Evolutionary conservation across 2,797 vertebrate species (phyloP).

Genomic region (Rousettus madagascariensis): DNA sequence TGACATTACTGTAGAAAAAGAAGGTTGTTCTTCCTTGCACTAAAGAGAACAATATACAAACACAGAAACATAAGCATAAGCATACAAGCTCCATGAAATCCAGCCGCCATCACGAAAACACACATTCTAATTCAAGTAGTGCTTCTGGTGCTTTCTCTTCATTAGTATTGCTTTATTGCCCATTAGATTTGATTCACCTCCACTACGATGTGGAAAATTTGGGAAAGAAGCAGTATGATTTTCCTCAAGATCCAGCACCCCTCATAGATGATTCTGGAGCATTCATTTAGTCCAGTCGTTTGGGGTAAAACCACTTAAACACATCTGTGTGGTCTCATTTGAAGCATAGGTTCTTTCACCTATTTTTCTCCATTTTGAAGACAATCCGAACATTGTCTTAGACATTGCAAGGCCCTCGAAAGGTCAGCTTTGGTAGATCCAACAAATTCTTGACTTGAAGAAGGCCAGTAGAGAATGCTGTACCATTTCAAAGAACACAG

Average conservation of each 20-base stretch:
- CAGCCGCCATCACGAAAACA: neutral
- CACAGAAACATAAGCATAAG: neutral
- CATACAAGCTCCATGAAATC: neutral
- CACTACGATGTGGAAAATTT: neutral
- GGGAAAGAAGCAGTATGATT: neutral
- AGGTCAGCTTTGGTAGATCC: neutral
- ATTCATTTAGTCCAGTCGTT: neutral
- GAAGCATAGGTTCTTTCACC: neutral
- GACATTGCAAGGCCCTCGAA: neutral
- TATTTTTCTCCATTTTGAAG: neutral
- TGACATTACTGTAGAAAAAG: neutral
- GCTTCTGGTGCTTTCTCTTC: neutral
- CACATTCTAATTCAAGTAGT: neutral
- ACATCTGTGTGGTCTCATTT: neutral
- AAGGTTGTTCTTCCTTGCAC: neutral
- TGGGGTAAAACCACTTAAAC: neutral
- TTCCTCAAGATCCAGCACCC: neutral
- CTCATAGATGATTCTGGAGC: neutral
- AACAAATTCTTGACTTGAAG: neutral
- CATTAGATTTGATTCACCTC: neutral
- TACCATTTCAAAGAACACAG: slow-evolving; percentile 25
- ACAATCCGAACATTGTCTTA: neutral
- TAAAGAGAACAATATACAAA: neutral
- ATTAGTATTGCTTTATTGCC: neutral
- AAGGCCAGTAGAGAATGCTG: neutral